Evolutionary conservation across 2,797 vertebrate genomes (phyloP), one percentile per base, ranked within the genome.

Genomic region (Sarcoramphus papa): DNA sequence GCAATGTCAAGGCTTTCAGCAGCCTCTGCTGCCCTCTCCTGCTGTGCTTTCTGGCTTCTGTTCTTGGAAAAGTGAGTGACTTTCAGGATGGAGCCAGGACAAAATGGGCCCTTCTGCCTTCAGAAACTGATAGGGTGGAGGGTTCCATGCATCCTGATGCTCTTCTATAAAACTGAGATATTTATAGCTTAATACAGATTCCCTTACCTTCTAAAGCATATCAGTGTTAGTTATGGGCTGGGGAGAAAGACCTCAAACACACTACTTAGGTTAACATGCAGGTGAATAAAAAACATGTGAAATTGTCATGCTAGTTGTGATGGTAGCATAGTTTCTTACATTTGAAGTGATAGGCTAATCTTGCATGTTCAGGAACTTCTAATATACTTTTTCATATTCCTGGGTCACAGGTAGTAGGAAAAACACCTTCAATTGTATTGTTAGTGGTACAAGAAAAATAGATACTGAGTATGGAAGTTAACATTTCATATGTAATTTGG

Each of bases 11-110:
- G 69, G 43, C 77, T 75, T 87, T 53, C 53, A 76, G 77, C 76
- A 95, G 94, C 67, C 92, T 97, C 91, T 95, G 91, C 97, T 97
- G 96, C 96, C 95, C 97, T 97, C 94, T 97, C 96, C 95, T 97
- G 97, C 96, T 97, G 81, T 86, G 89, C 88, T 84, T 65, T 86
- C 82, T 92, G 95, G 8, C 78, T 88, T 64, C 23, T 70, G 20
- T 35, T 85, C 43, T 72, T 89, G 86, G 75, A 73, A 43, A 48
- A 95, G 15, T 19, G 57, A 91, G 53, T 23, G 31, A 41, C 47
- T 68, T 79, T 50, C 62, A 70, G 77, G n/a, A 90, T 3, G 12
- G 69, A 85, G 57, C 43, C 45, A 63, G 88, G 59, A 47, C 48
- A 79, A 56, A 85, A 80, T 60, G 57, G 56, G 20, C 31, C 37